Evolutionary conservation across 64 coral and sea anemone species (phyloP), one percentile per base, ranked within the genome.

Genomic region (Exaiptasia diaphana): DNA sequence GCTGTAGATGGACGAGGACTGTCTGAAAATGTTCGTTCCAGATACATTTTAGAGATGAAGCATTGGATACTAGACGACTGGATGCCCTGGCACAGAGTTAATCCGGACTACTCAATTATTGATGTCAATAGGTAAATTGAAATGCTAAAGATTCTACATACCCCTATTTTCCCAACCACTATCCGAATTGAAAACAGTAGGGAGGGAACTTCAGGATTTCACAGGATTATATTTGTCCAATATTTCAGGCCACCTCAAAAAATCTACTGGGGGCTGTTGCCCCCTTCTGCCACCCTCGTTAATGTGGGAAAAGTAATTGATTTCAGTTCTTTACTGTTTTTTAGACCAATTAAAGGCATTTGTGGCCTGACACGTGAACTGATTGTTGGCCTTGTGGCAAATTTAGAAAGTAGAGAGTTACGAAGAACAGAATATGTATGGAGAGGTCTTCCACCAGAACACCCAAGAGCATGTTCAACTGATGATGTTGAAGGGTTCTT

Each of bases 401-500:
- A 89, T 53, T 30, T 89, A 11, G 76, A 89, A 57, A 89, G 86
- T 57, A 53, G 77, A 13, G 64, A 71, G 26, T 30, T 81, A n/a
- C 45, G 52, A 68, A 49, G 74, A 27, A 42, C 46, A 20, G 67
- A 81, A 37, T 73, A 74, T 44, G 21, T 67, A 37, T 25, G 38
- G 36, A 76, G 84, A 78, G 53, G 53, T 34, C 30, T 87, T 17
- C 73, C 84, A 17, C 38, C 56, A 22, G 84, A 87, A 36, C 73
- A 86, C 40, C 83, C 83, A 40, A 27, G 83, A 34, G 32, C 84
- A 23, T 77, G 36, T 23, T 29, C 83, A 69, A 88, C 46, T 23
- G 86, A 88, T 88, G 75, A 88, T 80, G 86, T 88, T 55, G 86
- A 88, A 71, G 75, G 75, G 34, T 71, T 88, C 32, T 31, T 79